Evolutionary conservation across 1,140 invertebrate genomes (phyloP).

Genomic region (Drosophila ficusphila): DNA sequence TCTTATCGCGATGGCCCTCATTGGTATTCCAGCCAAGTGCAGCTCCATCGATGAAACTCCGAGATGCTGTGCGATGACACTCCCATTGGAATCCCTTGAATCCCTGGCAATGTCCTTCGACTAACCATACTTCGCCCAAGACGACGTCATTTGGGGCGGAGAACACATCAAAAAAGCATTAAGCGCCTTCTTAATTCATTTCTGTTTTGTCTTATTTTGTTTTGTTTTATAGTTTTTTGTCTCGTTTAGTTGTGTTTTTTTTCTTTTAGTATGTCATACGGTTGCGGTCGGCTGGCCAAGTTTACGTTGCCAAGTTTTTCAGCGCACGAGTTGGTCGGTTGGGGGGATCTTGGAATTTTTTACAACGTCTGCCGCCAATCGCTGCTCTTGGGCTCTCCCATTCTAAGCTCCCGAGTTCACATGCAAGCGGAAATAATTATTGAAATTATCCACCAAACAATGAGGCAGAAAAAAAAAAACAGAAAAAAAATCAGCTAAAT

Average conservation of each 20-base stretch:
- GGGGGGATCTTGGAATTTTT: slow-evolving; percentile 1
- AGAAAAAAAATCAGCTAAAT: neutral
- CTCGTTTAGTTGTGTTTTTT: no score
- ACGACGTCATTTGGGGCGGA: slow-evolving; percentile 13
- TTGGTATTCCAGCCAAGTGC: slow-evolving; percentile 19
- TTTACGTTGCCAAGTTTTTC: slow-evolving; percentile 7
- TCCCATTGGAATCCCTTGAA: neutral
- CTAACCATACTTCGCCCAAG: neutral
- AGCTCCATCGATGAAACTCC: neutral
- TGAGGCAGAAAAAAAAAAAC: neutral
- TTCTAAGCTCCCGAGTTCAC: slow-evolving; percentile 46
- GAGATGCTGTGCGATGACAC: neutral
- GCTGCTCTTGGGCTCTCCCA: slow-evolving; percentile 2
- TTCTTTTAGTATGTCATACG: slow-evolving; percentile 37
- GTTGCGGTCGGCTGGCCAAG: slow-evolving; percentile 34
- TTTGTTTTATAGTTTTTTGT: no score
- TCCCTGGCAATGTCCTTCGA: slow-evolving; percentile 6
- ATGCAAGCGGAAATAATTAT: slow-evolving; percentile 75
- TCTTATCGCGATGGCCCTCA: slow-evolving; percentile 20
- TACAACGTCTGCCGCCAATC: neutral
- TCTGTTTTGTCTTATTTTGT: slow-evolving; percentile 3
- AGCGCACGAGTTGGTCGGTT: neutral
- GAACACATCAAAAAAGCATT: slow-evolving; percentile 41
- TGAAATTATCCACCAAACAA: slow-evolving; percentile 51
- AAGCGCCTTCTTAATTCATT: slow-evolving; percentile 39